A percentile compares a stretch with the other conserved stretches of the same genome.
These are phyloP conservation scores for Eucera pruinosa DNA, from an alignment of 2,888 invertebrate species.

Conservation along the genomic window DNA sequence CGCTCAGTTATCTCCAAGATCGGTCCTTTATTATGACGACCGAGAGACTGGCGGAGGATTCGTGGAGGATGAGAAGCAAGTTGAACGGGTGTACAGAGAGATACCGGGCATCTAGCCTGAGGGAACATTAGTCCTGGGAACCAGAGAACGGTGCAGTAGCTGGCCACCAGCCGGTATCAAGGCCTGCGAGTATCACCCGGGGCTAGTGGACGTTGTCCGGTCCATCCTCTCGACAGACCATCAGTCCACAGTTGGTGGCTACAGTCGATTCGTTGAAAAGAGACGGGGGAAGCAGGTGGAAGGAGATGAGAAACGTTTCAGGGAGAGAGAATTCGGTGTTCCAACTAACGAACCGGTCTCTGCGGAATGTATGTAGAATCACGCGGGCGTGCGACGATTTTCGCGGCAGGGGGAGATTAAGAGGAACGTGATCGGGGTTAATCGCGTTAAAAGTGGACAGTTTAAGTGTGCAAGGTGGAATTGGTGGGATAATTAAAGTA, in stretches of 20 bases:
- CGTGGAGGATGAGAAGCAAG: constrained; percentile 24
- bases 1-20: constrained; percentile 75
- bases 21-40: constrained; percentile 77
- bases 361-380: constrained; percentile 32
- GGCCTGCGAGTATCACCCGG: constrained; percentile 60
- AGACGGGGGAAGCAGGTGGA: neutral
- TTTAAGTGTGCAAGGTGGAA: neutral
- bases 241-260: constrained; percentile 38
- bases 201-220: constrained; percentile 57
- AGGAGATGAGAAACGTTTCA: constrained; percentile 4
- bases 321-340: constrained; percentile 24
- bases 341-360: constrained; percentile 39
- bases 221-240: constrained; percentile 43
- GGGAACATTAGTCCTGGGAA: constrained; percentile 80
- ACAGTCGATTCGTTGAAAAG: constrained; percentile 51
- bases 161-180: constrained; percentile 57
- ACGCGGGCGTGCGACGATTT: constrained; percentile 16
- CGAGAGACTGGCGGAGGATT: constrained; percentile 4
- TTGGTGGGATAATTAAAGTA: neutral
- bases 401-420: constrained; percentile 36
- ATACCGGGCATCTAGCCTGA: constrained; percentile 70
- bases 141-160: constrained; percentile 60
- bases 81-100: constrained; percentile 57
- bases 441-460: constrained; percentile 27
- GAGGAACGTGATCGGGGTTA: constrained; percentile 48